Evolutionary conservation across 2,888 invertebrate species (phyloP).

Genomic region (Nemotelus nigrinus): DNA sequence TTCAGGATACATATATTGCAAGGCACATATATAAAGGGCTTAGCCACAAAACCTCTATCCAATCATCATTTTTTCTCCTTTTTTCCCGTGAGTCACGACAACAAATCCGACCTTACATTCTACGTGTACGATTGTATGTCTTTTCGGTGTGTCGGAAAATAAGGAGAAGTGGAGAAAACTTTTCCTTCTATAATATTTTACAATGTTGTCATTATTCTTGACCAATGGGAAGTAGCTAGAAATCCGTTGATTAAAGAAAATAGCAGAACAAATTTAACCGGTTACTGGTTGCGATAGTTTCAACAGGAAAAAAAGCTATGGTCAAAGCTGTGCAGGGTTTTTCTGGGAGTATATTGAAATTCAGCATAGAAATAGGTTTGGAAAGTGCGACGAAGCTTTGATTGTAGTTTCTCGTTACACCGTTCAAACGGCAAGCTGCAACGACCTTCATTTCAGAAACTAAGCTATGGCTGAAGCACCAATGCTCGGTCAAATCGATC

Average conservation of each 20-base stretch:
- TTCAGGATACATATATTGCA: conserved; percentile 31
- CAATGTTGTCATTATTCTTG: conserved; percentile 23
- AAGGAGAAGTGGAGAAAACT: conserved; percentile 1
- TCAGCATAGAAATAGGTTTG: too few species aligned
- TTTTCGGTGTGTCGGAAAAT: not conserved
- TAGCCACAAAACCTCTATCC: conserved; percentile 41
- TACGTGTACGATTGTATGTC: conserved; percentile 7
- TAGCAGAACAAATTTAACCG: not conserved
- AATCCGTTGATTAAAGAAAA: conserved; percentile 23
- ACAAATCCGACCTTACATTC: conserved; percentile 9
- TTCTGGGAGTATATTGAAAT: too few species aligned
- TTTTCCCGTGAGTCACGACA: not conserved
- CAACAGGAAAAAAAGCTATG: too few species aligned
- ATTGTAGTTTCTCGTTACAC: too few species aligned
- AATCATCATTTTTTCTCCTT: conserved; percentile 30
- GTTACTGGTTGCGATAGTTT: not conserved
- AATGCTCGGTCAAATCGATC: not conserved
- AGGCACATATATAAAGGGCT: conserved; percentile 45
- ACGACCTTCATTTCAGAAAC: too few species aligned
- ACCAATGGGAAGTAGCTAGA: conserved; percentile 4
- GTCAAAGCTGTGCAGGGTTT: too few species aligned
- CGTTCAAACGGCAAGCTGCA: too few species aligned
- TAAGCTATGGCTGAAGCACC: too few species aligned
- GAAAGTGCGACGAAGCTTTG: too few species aligned
- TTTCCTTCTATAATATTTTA: conserved; percentile 33